These are phyloP conservation scores for Monochamus saltuarius DNA, from an alignment of 1,140 invertebrate species.

Conservation along the genomic window DNA sequence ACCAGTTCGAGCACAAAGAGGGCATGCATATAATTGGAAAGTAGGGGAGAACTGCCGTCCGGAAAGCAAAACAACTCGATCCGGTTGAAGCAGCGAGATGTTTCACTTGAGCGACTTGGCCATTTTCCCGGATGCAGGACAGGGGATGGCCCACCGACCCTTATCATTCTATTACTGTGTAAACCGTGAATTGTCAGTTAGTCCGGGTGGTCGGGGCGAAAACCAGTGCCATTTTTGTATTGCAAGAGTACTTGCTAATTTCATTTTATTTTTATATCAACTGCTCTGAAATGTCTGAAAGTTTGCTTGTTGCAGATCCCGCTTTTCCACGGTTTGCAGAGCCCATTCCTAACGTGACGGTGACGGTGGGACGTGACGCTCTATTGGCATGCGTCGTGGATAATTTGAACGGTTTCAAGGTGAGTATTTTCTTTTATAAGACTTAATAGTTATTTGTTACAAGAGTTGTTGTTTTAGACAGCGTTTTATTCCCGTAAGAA, in stretches of 20 bases:
- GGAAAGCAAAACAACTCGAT: no score
- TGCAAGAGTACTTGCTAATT: no score
- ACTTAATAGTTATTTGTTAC: no score
- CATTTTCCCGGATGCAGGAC: conserved; percentile 24
- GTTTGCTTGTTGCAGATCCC: conserved; percentile 56
- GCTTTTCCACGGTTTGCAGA: conserved; percentile 81
- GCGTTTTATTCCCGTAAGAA: no score
- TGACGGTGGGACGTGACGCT: conserved; percentile 85
- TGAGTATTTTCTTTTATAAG: conserved; percentile 50
- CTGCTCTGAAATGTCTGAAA: not conserved
- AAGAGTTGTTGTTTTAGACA: no score
- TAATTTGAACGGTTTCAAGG: conserved; percentile 86
- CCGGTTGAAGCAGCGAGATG: not conserved
- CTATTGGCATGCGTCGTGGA: conserved; percentile 92
- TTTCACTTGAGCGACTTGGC: conserved; percentile 20
- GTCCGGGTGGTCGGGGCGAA: no score
- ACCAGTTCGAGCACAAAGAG: no score
- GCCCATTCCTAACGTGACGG: conserved; percentile 89
- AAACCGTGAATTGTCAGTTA: conserved; percentile 20
- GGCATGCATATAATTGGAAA: no score
- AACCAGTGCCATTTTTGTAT: no score
- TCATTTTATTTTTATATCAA: no score
- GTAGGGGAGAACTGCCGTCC: no score
- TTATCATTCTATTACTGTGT: conserved; percentile 35
- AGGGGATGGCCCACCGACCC: conserved; percentile 24